Percentiles rank a stretch among this genome's conserved stretches.
These are phyloP conservation scores for Morinoia aosen DNA, from an alignment of 2,888 invertebrate species.

Conservation along the genomic window DNA sequence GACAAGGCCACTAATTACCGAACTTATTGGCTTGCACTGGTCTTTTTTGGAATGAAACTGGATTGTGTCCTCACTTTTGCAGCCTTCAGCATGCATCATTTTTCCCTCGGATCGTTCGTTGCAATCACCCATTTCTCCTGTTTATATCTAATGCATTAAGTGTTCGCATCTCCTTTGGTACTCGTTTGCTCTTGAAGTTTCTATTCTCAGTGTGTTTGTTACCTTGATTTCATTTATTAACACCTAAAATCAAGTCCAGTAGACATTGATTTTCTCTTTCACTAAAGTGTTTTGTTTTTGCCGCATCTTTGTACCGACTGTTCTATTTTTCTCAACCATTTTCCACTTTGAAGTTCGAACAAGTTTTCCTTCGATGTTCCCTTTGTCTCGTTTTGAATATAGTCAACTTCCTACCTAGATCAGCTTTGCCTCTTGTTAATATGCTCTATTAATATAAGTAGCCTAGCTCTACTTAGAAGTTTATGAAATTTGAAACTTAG, in stretches of 20 bases:
- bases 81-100: constrained; percentile 2
- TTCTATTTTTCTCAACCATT: not conserved
- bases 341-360: not conserved
- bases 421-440: not conserved
- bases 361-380: constrained; percentile 14
- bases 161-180: not conserved
- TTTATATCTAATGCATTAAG: not conserved
- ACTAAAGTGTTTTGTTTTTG: not conserved
- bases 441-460: constrained; percentile 7
- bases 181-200: not conserved
- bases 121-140: not conserved
- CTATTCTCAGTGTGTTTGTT: not conserved
- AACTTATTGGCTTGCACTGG: not conserved
- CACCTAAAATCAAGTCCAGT: not conserved
- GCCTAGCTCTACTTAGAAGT: not conserved
- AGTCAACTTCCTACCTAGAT: not conserved
- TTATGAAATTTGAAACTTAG: not conserved
- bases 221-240: not conserved
- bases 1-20: not conserved
- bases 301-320: not conserved
- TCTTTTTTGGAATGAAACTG: not conserved
- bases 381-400: constrained; percentile 18
- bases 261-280: not conserved
- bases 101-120: not conserved
- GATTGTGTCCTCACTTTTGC: not conserved